phyloP scores from a whole-genome alignment of 2,113 vertebrate genomes.

The Falcunculus frontatus region DNA sequence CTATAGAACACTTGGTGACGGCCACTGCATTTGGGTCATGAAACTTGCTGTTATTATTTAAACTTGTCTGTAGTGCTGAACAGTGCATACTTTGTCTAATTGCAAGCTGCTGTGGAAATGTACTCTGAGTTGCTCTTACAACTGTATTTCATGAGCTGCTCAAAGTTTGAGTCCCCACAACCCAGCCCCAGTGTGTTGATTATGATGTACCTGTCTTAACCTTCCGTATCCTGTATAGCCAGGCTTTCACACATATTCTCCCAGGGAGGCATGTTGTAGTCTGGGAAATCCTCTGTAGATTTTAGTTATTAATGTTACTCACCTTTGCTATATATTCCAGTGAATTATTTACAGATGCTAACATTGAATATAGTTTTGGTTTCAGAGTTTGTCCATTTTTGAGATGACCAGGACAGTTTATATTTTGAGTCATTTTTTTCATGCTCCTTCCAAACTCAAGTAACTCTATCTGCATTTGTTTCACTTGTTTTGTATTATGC shows the following conservation, averaged over 20 bases:
- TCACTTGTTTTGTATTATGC: not conserved
- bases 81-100: not conserved
- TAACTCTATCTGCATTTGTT: not conserved
- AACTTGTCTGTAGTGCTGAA: not conserved
- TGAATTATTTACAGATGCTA: not conserved
- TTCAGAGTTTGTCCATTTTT: not conserved
- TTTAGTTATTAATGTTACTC: not conserved
- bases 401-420: not conserved
- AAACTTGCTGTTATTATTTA: not conserved
- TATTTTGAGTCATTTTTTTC: not conserved
- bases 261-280: not conserved
- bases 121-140: not conserved
- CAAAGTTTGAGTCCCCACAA: not conserved
- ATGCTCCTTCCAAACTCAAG: not conserved
- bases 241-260: not conserved
- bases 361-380: not conserved
- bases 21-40: not conserved
- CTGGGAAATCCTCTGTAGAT: not conserved
- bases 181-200: not conserved
- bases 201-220: not conserved
- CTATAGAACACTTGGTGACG: not conserved
- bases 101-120: not conserved
- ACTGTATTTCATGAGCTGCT: not conserved
- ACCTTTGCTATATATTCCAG: not conserved
- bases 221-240: accelerated